Percentiles rank a stretch among this genome's conserved stretches.
Evolutionary conservation across 2,888 invertebrate species (phyloP).

Genomic region (Drosophila eohydei): DNA sequence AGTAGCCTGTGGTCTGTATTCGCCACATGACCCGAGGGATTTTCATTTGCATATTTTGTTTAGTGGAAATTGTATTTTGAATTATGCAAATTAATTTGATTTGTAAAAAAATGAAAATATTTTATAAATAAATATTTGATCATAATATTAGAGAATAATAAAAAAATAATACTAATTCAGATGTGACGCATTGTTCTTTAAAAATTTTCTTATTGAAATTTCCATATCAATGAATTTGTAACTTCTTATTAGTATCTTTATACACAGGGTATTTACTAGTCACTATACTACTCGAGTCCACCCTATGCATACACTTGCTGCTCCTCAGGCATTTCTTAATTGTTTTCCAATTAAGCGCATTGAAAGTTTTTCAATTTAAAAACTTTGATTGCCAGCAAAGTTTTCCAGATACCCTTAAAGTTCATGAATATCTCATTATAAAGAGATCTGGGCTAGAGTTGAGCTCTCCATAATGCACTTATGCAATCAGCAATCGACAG

Average conservation of each 20-base stretch:
- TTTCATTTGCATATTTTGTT: constrained; percentile 12
- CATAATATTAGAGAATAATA: no score
- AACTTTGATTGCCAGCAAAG: constrained; percentile 12
- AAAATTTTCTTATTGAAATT: no score
- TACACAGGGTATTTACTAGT: constrained; percentile 7
- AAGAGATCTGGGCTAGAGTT: constrained; percentile 2
- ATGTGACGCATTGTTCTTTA: no score
- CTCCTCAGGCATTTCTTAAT: constrained; percentile 24
- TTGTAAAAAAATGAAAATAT: background rate
- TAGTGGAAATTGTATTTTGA: background rate
- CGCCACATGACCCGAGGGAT: constrained; percentile 1
- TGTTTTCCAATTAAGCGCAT: constrained; percentile 46
- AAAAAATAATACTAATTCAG: no score
- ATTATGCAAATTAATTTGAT: constrained; percentile 2
- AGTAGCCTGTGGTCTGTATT: background rate
- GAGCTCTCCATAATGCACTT: constrained; percentile 28
- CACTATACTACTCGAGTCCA: background rate
- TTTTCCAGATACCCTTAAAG: background rate
- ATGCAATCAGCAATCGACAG: constrained; percentile 31
- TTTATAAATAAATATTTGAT: no score
- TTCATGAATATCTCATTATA: background rate
- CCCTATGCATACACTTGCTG: background rate
- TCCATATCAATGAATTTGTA: no score
- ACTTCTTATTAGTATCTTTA: no score
- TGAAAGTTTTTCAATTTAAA: constrained; percentile 40